phyloP scores from a whole-genome alignment of 1,140 invertebrate genomes.

The Polypedilum pembai region DNA sequence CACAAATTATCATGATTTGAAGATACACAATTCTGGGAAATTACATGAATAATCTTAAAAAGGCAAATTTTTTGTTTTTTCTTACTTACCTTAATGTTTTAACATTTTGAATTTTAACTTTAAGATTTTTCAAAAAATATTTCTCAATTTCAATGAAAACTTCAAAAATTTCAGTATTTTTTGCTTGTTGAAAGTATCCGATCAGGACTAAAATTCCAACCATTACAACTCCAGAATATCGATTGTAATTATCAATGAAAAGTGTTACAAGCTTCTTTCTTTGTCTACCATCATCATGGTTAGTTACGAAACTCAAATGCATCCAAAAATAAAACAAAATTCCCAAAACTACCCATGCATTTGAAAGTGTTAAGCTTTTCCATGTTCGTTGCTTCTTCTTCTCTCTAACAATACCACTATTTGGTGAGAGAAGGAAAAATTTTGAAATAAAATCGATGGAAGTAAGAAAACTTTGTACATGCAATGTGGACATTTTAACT shows the following conservation, averaged over 20 bases:
- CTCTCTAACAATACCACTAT: not conserved
- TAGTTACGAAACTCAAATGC: not conserved
- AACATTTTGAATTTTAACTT: not conserved
- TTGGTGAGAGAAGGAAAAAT: conserved; percentile 6
- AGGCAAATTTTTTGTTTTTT: not conserved
- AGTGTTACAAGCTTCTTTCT: not conserved
- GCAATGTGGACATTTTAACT: not conserved
- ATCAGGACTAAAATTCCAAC: not conserved
- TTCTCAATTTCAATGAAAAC: not conserved
- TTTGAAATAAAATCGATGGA: conserved; percentile 16
- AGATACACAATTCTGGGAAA: not conserved
- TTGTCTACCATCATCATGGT: not conserved
- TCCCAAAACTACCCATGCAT: not conserved
- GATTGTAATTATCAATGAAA: conserved; percentile 3
- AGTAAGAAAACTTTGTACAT: not conserved
- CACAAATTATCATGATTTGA: not conserved
- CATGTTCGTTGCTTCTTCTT: not conserved
- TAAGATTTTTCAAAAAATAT: not conserved
- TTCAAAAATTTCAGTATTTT: not conserved
- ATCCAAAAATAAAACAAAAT: not conserved
- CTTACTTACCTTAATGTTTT: not conserved
- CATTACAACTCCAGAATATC: not conserved
- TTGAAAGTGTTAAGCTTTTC: not conserved
- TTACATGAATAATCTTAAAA: not conserved
- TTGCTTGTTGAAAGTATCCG: not conserved